Percentiles rank a stretch among this genome's conserved stretches.
Evolutionary conservation across 1,140 invertebrate genomes (phyloP).

Genomic region (Drosophila orena): DNA sequence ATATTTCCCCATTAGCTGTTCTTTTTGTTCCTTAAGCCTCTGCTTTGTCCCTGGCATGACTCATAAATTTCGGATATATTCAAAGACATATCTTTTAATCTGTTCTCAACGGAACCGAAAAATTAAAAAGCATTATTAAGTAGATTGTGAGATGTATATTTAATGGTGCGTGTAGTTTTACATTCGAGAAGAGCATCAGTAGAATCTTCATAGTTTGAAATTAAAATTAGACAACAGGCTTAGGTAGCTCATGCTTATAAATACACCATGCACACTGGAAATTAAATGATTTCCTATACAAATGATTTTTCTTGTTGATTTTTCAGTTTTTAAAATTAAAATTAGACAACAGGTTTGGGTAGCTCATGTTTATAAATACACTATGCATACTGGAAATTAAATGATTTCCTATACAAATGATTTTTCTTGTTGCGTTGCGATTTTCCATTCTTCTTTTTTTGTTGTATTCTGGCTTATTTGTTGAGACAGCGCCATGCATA

Average conservation of each 20-base stretch:
- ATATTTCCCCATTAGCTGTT: conserved; percentile 34
- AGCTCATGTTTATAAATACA: too few relatives aligned
- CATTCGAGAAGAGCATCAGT: too few relatives aligned
- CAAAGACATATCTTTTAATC: conserved; percentile 22
- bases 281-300: background rate
- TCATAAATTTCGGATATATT: conserved; percentile 22
- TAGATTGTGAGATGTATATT: background rate
- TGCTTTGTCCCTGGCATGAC: conserved; percentile 9
- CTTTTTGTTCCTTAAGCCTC: conserved; percentile 21
- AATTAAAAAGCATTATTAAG: conserved; percentile 11
- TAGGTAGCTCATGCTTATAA: too few relatives aligned
- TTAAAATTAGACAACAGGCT: too few relatives aligned
- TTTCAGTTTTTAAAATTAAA: too few relatives aligned
- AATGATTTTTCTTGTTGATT: conserved; percentile 9
- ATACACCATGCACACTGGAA: too few relatives aligned
- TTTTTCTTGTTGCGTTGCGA: conserved; percentile 8
- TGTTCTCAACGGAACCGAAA: background rate
- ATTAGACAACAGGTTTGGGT: too few relatives aligned
- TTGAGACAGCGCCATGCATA: conserved; percentile 62
- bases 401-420: background rate
- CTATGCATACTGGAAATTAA: background rate
- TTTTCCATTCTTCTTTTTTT: background rate
- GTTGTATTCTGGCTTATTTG: conserved; percentile 22
- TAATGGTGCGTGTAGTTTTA: background rate
- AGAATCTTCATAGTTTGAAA: too few relatives aligned